phyloP scores from a whole-genome alignment of 2,888 invertebrate species.

The Metalampra italica region DNA sequence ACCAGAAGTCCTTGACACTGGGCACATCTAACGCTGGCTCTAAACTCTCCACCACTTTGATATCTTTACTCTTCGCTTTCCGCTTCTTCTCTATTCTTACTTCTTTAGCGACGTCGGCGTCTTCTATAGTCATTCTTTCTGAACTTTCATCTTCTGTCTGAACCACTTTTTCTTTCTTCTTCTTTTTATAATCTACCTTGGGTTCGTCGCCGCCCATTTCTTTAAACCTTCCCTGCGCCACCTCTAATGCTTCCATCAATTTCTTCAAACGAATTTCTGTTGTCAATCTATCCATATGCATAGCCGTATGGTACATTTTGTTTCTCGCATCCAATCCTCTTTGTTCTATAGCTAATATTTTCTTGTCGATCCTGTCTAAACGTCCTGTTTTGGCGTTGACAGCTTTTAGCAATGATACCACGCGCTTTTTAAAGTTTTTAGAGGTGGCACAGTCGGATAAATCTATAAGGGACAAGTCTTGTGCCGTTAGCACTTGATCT shows the following conservation, averaged over 20 bases:
- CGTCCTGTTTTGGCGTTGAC: slow-evolving; percentile 40
- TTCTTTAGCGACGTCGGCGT: slow-evolving; percentile 18
- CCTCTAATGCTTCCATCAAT: slow-evolving; percentile 36
- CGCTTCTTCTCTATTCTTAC: slow-evolving; percentile 20
- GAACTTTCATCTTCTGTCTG: slow-evolving; percentile 17
- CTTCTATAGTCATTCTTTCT: slow-evolving; percentile 15
- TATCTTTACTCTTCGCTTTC: slow-evolving; percentile 23
- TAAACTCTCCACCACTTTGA: slow-evolving; percentile 37
- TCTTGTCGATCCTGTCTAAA: slow-evolving; percentile 37
- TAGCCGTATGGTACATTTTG: slow-evolving; percentile 56
- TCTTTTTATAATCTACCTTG: slow-evolving; percentile 22
- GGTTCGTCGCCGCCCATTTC: slow-evolving; percentile 23
- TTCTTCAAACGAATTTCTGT: slow-evolving; percentile 41
- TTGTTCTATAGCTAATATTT: slow-evolving; percentile 52
- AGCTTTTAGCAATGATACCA: slow-evolving; percentile 40
- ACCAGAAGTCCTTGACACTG: slow-evolving; percentile 64
- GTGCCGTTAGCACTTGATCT: slow-evolving; percentile 39
- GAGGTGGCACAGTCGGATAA: slow-evolving; percentile 44
- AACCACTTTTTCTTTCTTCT: slow-evolving; percentile 16
- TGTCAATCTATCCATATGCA: slow-evolving; percentile 50
- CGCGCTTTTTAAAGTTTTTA: slow-evolving; percentile 47
- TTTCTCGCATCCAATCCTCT: slow-evolving; percentile 46
- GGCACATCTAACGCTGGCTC: slow-evolving; percentile 54
- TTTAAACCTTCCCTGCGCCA: slow-evolving; percentile 38
- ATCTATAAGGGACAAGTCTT: slow-evolving; percentile 49